Base-by-base conservation (phyloP, 2,797 vertebrate genomes). In the Gadopsis bispinosus region DNA sequence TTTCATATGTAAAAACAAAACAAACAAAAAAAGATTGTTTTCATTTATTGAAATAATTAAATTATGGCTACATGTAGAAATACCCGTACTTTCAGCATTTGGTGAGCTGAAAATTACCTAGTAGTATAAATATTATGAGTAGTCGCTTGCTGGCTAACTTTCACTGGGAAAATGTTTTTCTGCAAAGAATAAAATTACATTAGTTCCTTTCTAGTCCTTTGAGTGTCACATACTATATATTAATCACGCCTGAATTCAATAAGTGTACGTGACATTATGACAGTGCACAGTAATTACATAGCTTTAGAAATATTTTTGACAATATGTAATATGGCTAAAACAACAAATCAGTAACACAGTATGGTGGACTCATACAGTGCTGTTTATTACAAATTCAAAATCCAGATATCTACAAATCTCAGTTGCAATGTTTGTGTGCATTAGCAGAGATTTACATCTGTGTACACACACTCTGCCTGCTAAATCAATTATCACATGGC, bases 401-500 rank as follows among this genome's bases (percentile, higher is more conserved):
- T 51, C 56, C 5, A 71, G 59, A 65, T 29, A 12, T 73, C 39
- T 43, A 31, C 51, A 62, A 62, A 61, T 26, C 33, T 56, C 47
- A 7, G 59, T 48, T 37, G 20, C 20, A n/a, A 45, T 6, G 13
- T 75, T 33, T 50, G 51, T 70, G 26, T 47, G 55, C 59, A 64
- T 83, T 73, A 5, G 56, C 26, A 61, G 22, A 79, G 29, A 76
- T 81, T 71, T 69, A 39, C 43, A 86, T 80, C 69, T 73, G 41
- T 65, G 19, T 39, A 39, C 45, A 35, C 62, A 77, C 37, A 68
- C 50, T 61, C 33, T 69, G 29, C n/a, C 56, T 58, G n/a, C 41
- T 54, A 64, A 77, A 89, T 73, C 58, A 58, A 82, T 68, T 73
- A 80, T 66, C 83, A 81, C 69, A 81, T 41, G 43, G 66, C 62